Base-by-base conservation (phyloP, 2,888 invertebrate species). In the Lasioglossum malachurum region DNA sequence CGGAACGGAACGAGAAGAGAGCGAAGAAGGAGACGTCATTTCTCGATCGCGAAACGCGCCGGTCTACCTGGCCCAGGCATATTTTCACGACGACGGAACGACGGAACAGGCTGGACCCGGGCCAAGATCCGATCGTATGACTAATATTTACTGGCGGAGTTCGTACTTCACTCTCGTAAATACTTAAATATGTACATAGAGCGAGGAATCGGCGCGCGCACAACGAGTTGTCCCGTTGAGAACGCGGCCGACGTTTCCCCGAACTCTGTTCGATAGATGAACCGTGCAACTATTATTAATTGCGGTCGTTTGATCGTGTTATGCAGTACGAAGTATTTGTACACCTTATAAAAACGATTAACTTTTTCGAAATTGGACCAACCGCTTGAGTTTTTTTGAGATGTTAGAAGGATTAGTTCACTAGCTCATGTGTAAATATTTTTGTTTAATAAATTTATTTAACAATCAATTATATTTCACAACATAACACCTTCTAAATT, bases 51-150 rank as follows among this genome's bases (percentile, higher is more conserved):
- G 77, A 38, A 46, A 73, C 49, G 14, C 27, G 57, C 31, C 64
- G 10, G 31, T 49, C 71, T 71, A 76, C 60, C 75, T 46, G 41
- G n/a, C 38, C 23, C 80, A 67, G 44, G 73, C 75, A 57, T 84
- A 87, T 82, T 81, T 86, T 82, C 87, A 85, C 78, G 78, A 46
- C 69, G 75, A 79, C 64, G 16, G 16, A 67, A 77, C 57, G 57
- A 67, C 72, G 82, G 75, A 83, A 74, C 44, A 64, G 74, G 49
- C 60, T 91, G 91, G 91, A 84, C 5, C 49, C 10, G 35, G 27
- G 87, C 91, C 91, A 91, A 78, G 86, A 83, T 88, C 78, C 82
- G 75, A 90, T 87, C 77, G 84, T 77, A 76, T 90, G 87, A 91
- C 86, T 88, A 91, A 91, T 80, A 75, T 89, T 85, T 78, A 71